A percentile compares a stretch with the other conserved stretches of the same genome.
Conservation (phyloP, 2,888 invertebrate species). For the Tethea ocularis region DNA sequence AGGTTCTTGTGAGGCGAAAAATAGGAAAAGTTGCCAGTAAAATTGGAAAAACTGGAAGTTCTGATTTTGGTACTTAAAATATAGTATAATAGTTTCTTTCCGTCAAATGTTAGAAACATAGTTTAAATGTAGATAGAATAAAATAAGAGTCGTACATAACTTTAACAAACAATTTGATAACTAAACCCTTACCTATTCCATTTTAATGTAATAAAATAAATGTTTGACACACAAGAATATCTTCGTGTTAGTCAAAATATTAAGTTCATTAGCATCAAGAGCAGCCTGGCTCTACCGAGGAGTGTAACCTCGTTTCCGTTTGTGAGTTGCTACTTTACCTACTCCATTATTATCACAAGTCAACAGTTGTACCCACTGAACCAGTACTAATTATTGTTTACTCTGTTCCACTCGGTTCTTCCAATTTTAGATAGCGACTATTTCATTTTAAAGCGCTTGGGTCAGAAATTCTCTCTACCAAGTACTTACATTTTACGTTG, state of each 20-base stretch:
- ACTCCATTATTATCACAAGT: constrained; percentile 31
- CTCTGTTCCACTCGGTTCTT: constrained; percentile 15
- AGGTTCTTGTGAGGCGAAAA: too few species aligned
- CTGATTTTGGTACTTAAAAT: too few species aligned
- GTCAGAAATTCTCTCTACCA: constrained; percentile 20
- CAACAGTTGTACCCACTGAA: constrained; percentile 27
- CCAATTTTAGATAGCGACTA: constrained; percentile 18
- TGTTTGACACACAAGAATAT: constrained; percentile 5
- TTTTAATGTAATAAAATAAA: constrained; percentile 9
- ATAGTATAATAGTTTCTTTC: too few species aligned
- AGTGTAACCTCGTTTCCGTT: constrained; percentile 17
- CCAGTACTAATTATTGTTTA: constrained; percentile 25
- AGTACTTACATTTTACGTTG: constrained; percentile 24
- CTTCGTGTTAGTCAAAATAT: constrained; percentile 7
- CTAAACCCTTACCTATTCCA: not conserved
- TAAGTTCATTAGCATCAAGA: constrained; percentile 25
- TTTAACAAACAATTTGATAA: not conserved
- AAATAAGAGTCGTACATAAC: not conserved
- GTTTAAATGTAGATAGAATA: not conserved
- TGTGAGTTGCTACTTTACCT: constrained; percentile 22
- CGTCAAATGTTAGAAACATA: too few species aligned
- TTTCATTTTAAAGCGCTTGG: constrained; percentile 19
- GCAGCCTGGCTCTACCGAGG: not conserved
- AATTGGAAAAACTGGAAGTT: too few species aligned
- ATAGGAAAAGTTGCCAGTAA: too few species aligned